A percentile compares a stretch with the other conserved stretches of the same genome.
These are phyloP conservation scores for Prietella phreatophila DNA, from an alignment of 2,113 vertebrate genomes.

Conservation along the genomic window DNA sequence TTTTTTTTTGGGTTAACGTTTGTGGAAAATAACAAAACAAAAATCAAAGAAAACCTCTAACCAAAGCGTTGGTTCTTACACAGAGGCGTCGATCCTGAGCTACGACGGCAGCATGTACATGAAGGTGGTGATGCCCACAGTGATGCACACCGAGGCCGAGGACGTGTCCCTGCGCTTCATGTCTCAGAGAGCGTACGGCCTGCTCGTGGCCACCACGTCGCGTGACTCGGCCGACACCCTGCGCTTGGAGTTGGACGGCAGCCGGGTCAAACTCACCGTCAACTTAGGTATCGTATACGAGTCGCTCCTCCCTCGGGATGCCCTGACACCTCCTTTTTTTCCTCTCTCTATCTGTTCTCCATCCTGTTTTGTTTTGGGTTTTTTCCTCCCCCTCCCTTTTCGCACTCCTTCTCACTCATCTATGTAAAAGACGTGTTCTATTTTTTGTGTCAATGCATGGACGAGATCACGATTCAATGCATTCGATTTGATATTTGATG, in stretches of 20 bases:
- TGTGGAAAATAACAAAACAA: no score
- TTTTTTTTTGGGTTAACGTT: no score
- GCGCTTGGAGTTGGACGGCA: constrained; percentile 90
- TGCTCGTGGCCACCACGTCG: constrained; percentile 94
- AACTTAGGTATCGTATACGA: constrained; percentile 97
- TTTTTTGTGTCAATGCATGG: constrained; percentile 62
- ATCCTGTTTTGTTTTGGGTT: not conserved
- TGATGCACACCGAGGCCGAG: constrained; percentile 98
- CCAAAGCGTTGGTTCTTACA: not conserved
- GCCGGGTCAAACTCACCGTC: constrained; percentile 97
- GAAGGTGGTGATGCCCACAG: constrained; percentile 95
- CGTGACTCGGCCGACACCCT: constrained; percentile 94
- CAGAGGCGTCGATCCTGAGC: constrained; percentile 97
- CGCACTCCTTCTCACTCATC: constrained; percentile 32
- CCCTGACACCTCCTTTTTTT: constrained; percentile 39
- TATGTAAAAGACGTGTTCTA: constrained; percentile 22
- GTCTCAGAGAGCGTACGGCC: constrained; percentile 93
- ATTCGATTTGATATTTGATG: constrained; percentile 24
- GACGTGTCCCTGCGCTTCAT: constrained; percentile 97
- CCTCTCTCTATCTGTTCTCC: constrained; percentile 36
- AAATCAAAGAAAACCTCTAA: not conserved
- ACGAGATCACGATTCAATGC: constrained; percentile 35
- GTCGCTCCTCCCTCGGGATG: constrained; percentile 66
- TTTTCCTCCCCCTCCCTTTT: not conserved
- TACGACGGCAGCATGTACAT: constrained; percentile 99